Evolutionary conservation across 2,797 vertebrate species (phyloP), one percentile per base, ranked within the genome.

Genomic region (Epinephelus awoara): DNA sequence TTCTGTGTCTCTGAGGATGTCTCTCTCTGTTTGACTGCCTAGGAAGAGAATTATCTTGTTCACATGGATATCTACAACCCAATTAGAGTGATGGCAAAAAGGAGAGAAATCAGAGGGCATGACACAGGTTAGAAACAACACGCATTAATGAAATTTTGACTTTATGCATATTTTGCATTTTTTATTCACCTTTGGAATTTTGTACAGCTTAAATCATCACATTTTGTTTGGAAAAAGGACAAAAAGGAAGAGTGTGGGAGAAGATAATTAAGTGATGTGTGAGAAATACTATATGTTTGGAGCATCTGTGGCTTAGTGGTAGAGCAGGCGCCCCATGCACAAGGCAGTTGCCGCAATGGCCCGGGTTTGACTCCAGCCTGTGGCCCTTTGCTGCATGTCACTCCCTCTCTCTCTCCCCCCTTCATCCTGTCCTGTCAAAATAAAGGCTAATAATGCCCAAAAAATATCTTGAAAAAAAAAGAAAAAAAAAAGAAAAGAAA

Each of bases 31-130:
- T 61, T 79, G 61, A 75, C 49, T 40, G 67, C 12, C 56, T 77
- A 58, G 69, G 47, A 79, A 64, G 72, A 80, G 52, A 88, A 72
- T 82, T 68, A 79, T 82, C 46, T 57, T 65, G 58, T 85, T 87
- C 70, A 71, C 51, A n/a, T 80, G 25, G 64, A 84, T 75, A 65
- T 55, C 73, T 84, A 63, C 59, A 79, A 69, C 64, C 47, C 78
- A 88, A 34, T 80, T 72, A 71, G 18, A 64, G 73, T 58, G 49
- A 17, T 69, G 70, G 82, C 61, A 77, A 82, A 88, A 55, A 71
- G 65, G 49, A 64, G 46, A 63, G 49, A 70, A 73, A 55, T 66
- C 23, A 18, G 44, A 65, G 54, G 62, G 70, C 54, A 55, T 69
- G 23, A 67, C 10, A 72, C 11, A 21, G 34, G 25, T 38, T 34